A percentile compares a stretch with the other conserved stretches of the same genome.
Evolutionary conservation across 2,888 invertebrate species (phyloP).

Genomic region (Graphium colonna): DNA sequence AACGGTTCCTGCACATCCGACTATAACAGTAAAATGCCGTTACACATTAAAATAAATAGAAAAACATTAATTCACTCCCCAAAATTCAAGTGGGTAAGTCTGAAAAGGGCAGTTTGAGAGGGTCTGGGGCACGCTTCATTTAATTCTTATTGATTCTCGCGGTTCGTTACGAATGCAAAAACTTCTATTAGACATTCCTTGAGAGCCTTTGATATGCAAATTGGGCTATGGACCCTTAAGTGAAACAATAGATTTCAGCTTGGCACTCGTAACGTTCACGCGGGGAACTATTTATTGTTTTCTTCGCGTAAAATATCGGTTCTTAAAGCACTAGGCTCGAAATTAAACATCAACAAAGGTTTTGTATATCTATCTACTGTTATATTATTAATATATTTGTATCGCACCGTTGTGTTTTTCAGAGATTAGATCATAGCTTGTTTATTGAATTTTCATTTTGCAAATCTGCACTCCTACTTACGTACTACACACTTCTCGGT

Average conservation of each 20-base stretch:
- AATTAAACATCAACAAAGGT: background rate
- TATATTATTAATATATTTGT: no score
- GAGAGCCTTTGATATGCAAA: slow-evolving; percentile 66
- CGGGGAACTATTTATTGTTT: slow-evolving; percentile 17
- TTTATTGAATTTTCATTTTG: background rate
- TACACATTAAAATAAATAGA: slow-evolving; percentile 19
- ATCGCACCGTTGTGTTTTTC: no score
- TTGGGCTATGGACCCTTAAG: slow-evolving; percentile 46
- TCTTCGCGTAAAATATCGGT: background rate
- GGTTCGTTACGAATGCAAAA: slow-evolving; percentile 71
- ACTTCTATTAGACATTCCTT: slow-evolving; percentile 62
- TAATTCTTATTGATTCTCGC: slow-evolving; percentile 57
- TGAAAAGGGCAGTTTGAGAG: slow-evolving; percentile 22
- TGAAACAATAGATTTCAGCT: slow-evolving; percentile 63
- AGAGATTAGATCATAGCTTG: no score
- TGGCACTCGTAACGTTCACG: slow-evolving; percentile 5
- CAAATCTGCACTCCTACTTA: no score
- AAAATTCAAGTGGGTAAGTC: slow-evolving; percentile 26
- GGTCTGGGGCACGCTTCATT: slow-evolving; percentile 46
- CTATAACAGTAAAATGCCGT: slow-evolving; percentile 12
- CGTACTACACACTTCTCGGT: no score
- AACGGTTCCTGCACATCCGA: background rate
- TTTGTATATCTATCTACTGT: no score
- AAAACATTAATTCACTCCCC: slow-evolving; percentile 25
- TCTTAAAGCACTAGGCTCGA: background rate